Evolutionary conservation across 2,888 invertebrate genomes (phyloP), one percentile per base, ranked within the genome.

Genomic region (Pristionchus japonicus): DNA sequence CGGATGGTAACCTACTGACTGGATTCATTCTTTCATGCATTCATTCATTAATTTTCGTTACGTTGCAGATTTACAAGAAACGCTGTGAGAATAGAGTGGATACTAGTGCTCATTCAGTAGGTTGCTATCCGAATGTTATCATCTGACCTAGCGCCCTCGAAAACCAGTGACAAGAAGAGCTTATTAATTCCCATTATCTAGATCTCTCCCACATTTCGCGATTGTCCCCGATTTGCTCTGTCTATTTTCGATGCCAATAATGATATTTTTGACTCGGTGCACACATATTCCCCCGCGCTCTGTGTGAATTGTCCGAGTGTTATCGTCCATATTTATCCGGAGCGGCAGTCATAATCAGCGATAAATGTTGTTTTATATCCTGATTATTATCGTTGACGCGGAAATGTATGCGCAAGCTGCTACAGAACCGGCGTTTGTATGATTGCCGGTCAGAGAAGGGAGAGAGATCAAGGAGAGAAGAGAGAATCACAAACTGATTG

Each of bases 221-320:
- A 77, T 77, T 77, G n/a, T 27, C 7, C 74, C 40, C 43, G 11
- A 27, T 77, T 77, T 77, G 47, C 77, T 77, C 77, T n/a, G n/a
- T n/a, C n/a, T n/a, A n/a, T 67, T 31, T 17, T 27, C 23, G 1
- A 11, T 23, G 74, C 74, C 74, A 37, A 37, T 74, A 7, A n/a
- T n/a, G n/a, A n/a, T 34, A 15, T 67, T 34, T 1, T 15, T 34
- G 15, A 13, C 13, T 20, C 27, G n/a, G 9, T 34, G 13, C 31
- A 27, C 64, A 64, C 34, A 67, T 67, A 34, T 67, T 67, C 17
- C 34, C 31, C 15, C 34, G 34, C 34, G 31, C 34, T 67, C n/a
- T 67, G 34, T 34, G 31, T 7, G 67, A 67, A 31, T 13, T 27
- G 7, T 27, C n/a, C n/a, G n/a, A n/a, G 11, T 27, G 13, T 34